Evolutionary conservation across 2,888 invertebrate genomes (phyloP).

Genomic region (Cordilura impudica): DNA sequence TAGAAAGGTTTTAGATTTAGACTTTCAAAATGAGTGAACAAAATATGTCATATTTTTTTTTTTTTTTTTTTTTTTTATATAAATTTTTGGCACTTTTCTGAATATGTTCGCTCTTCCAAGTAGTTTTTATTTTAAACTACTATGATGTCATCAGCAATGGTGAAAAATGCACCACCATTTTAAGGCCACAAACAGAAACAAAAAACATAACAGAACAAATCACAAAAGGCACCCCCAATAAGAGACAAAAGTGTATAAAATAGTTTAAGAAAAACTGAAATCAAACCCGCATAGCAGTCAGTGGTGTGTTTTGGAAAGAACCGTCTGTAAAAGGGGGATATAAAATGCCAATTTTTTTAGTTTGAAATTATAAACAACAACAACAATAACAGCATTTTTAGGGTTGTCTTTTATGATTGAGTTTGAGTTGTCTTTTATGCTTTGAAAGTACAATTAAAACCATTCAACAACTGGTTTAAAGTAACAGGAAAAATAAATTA

Average conservation of each 20-base stretch:
- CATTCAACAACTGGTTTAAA: no score
- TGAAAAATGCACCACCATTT: conserved; percentile 13
- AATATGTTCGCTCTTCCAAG: neutral
- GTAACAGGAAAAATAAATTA: neutral
- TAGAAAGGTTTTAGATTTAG: no score
- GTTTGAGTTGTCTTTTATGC: no score
- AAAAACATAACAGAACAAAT: conserved; percentile 10
- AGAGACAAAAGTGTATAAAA: conserved; percentile 4
- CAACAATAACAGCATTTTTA: neutral
- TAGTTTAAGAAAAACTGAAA: conserved; percentile 4
- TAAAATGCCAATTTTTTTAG: conserved; percentile 7
- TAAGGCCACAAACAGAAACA: neutral
- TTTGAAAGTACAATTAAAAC: neutral
- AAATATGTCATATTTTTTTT: no score
- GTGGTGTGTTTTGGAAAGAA: neutral
- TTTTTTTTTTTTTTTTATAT: no score
- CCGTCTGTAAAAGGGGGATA: neutral
- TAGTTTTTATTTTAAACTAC: neutral
- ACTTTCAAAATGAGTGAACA: no score
- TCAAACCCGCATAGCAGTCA: conserved; percentile 5
- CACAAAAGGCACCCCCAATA: conserved; percentile 25
- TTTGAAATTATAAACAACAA: neutral
- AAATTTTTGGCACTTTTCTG: no score
- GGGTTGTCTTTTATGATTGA: no score
- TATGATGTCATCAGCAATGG: conserved; percentile 20